Evolutionary conservation across 2,888 invertebrate genomes (phyloP).

Genomic region (Sipha maydis): DNA sequence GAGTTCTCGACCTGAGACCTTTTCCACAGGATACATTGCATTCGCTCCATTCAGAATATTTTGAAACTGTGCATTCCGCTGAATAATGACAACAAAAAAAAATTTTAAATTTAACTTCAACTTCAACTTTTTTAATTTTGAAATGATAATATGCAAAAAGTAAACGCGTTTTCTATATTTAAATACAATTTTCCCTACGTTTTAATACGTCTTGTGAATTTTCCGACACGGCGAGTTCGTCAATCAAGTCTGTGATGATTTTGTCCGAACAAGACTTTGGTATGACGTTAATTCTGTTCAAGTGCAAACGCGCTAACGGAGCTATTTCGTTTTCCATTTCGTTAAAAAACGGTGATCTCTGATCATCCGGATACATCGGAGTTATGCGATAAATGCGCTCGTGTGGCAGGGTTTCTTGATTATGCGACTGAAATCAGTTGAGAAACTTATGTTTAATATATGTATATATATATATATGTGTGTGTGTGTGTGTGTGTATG

Average conservation of each 20-base stretch:
- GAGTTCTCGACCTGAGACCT: slow-evolving; percentile 82
- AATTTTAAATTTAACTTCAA: background rate
- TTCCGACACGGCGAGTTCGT: slow-evolving; percentile 70
- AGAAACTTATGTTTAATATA: background rate
- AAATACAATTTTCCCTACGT: slow-evolving; percentile 71
- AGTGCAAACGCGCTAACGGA: slow-evolving; percentile 84
- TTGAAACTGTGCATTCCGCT: slow-evolving; percentile 84
- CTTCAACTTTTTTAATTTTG: no score
- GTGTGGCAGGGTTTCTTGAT: slow-evolving; percentile 79
- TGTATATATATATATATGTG: background rate
- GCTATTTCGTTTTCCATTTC: slow-evolving; percentile 76
- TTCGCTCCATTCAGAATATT: slow-evolving; percentile 80
- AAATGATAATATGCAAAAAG: background rate
- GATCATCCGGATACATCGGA: slow-evolving; percentile 89
- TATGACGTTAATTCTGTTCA: slow-evolving; percentile 74
- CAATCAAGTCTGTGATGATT: slow-evolving; percentile 64
- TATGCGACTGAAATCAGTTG: slow-evolving; percentile 74
- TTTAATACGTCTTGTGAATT: slow-evolving; percentile 76
- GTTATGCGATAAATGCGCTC: slow-evolving; percentile 91
- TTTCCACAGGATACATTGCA: slow-evolving; percentile 91
- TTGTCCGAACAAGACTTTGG: slow-evolving; percentile 66
- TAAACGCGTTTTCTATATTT: background rate
- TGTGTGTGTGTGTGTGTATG: no score
- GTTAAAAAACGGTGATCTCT: slow-evolving; percentile 91
- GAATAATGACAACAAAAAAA: slow-evolving; percentile 19